Percentiles rank a stretch among this genome's conserved stretches.
Conservation (phyloP, 1,140 invertebrate genomes). For the Sarcophaga peregrina region DNA sequence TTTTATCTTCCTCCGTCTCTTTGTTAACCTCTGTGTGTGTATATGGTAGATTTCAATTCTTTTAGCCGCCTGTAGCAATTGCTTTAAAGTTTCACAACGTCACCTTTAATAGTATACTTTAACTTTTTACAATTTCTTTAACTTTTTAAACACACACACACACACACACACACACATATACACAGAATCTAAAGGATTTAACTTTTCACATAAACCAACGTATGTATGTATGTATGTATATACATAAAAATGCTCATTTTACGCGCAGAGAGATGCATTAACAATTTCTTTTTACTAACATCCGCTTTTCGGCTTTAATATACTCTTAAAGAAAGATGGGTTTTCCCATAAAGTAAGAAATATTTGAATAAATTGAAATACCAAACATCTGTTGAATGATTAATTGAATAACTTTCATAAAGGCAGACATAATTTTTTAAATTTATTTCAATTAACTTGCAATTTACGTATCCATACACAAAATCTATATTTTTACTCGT, state of each 20-base stretch:
- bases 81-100: background rate
- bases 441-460: background rate
- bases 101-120: background rate
- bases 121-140: background rate
- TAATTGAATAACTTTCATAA: background rate
- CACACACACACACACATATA: too few relatives aligned
- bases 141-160: background rate
- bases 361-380: too few relatives aligned
- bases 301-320: background rate
- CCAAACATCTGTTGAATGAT: background rate
- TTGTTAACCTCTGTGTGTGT: background rate
- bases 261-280: background rate
- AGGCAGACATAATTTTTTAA: background rate
- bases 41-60: background rate
- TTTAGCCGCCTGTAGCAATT: conserved; percentile 13
- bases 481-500: too few relatives aligned
- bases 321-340: background rate
- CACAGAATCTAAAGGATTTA: too few relatives aligned
- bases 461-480: too few relatives aligned
- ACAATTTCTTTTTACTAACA: background rate
- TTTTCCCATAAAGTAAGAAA: background rate
- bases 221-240: too few relatives aligned
- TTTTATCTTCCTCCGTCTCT: background rate
- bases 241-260: background rate
- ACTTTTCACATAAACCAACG: too few relatives aligned